phyloP scores from a whole-genome alignment of 1,140 invertebrate species.

The Cyphomyrmex costatus region DNA sequence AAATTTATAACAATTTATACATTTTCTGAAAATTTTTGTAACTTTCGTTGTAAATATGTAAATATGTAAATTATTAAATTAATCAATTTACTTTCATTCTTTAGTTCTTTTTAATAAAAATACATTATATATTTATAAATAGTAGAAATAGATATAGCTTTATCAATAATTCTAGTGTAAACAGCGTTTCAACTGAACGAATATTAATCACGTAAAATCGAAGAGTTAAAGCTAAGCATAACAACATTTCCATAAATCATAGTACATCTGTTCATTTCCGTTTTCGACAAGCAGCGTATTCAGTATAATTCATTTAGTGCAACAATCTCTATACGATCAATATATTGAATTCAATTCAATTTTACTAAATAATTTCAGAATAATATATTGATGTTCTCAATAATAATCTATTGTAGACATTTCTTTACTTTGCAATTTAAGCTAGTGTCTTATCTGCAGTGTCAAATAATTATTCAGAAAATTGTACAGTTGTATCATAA shows the following conservation, averaged over 20 bases:
- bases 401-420: neutral
- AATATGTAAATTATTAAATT: slow-evolving; percentile 20
- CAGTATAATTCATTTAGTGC: neutral
- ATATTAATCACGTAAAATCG: neutral
- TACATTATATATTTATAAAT: neutral
- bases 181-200: neutral
- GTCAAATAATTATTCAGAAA: neutral
- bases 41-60: neutral
- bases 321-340: neutral
- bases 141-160: neutral
- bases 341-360: neutral
- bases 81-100: neutral
- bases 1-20: neutral
- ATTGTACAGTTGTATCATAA: neutral
- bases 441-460: neutral
- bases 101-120: neutral
- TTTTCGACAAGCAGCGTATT: neutral
- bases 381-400: neutral
- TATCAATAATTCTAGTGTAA: neutral
- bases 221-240: neutral
- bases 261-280: slow-evolving; percentile 12
- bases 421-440: neutral
- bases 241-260: neutral
- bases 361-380: neutral
- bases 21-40: neutral